Conservation (phyloP, 2,113 vertebrate species). For the Vidua macroura region DNA sequence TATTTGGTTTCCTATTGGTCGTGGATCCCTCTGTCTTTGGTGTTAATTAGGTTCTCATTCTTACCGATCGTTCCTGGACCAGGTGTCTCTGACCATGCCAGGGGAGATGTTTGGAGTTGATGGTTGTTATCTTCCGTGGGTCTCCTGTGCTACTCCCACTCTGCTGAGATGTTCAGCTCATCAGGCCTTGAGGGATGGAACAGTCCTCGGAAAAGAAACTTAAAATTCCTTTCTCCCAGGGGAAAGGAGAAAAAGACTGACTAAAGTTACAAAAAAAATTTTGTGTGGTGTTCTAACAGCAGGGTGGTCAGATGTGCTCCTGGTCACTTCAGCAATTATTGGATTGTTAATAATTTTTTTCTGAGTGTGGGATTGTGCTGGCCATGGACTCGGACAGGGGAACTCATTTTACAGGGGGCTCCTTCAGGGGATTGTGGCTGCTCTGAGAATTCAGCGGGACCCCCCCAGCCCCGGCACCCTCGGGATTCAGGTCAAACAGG, state of each 20-base stretch:
- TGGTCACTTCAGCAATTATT: neutral
- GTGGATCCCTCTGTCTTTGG: neutral
- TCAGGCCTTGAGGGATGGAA: neutral
- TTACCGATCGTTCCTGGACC: neutral
- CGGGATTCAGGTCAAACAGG: neutral
- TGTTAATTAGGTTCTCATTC: no score
- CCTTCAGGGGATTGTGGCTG: neutral
- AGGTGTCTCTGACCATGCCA: neutral
- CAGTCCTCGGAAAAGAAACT: neutral
- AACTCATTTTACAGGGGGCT: neutral
- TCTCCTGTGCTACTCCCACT: neutral
- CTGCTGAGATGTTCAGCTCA: neutral
- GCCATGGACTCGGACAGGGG: neutral
- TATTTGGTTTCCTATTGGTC: neutral
- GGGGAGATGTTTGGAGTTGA: neutral
- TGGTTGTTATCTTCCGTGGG: neutral
- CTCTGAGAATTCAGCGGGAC: neutral
- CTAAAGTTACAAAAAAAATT: neutral
- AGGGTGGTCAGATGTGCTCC: neutral
- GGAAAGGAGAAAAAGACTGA: neutral
- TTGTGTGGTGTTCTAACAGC: neutral
- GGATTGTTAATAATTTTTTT: no score
- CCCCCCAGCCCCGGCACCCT: neutral
- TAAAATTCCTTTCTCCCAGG: neutral
- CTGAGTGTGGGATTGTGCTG: neutral